A percentile compares a stretch with the other conserved stretches of the same genome.
phyloP scores from a whole-genome alignment of 2,888 invertebrate species.

The Chorisops tibialis region DNA sequence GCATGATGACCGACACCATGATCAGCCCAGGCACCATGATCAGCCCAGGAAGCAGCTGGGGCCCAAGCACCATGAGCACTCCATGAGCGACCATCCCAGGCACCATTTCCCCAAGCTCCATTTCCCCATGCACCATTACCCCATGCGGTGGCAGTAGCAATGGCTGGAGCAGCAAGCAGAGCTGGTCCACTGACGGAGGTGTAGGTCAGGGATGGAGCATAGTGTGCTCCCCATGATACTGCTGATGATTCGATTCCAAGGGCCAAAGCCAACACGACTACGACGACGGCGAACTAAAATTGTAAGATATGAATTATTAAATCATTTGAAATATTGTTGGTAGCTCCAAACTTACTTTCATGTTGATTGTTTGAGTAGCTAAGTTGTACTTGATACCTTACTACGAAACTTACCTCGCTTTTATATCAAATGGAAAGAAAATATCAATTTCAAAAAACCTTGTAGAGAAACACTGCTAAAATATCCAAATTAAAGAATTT shows the following conservation, averaged over 20 bases:
- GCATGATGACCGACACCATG: neutral
- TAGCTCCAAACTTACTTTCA: conserved; percentile 44
- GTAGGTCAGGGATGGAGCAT: conserved; percentile 28
- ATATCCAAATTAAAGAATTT: too few species aligned
- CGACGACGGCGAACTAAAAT: conserved; percentile 40
- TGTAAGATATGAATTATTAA: neutral
- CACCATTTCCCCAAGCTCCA: conserved; percentile 8
- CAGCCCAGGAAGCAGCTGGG: neutral
- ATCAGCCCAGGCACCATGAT: conserved; percentile 28
- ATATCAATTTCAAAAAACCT: too few species aligned
- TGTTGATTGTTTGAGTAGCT: conserved; percentile 39
- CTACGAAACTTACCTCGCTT: neutral
- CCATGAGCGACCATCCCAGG: neutral
- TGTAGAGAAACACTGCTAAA: too few species aligned
- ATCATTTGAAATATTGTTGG: too few species aligned
- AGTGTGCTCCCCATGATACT: conserved; percentile 29
- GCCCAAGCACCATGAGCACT: neutral
- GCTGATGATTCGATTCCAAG: conserved; percentile 36
- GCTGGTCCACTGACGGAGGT: conserved; percentile 12
- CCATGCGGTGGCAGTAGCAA: neutral
- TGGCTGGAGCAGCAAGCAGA: too few species aligned
- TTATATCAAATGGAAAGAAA: neutral
- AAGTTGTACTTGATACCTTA: neutral
- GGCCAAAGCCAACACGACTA: conserved; percentile 42
- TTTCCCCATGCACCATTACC: conserved; percentile 14